These are phyloP conservation scores for Peromyscus leucopus DNA, from an alignment of 2,113 vertebrate species.

Conservation along the genomic window DNA sequence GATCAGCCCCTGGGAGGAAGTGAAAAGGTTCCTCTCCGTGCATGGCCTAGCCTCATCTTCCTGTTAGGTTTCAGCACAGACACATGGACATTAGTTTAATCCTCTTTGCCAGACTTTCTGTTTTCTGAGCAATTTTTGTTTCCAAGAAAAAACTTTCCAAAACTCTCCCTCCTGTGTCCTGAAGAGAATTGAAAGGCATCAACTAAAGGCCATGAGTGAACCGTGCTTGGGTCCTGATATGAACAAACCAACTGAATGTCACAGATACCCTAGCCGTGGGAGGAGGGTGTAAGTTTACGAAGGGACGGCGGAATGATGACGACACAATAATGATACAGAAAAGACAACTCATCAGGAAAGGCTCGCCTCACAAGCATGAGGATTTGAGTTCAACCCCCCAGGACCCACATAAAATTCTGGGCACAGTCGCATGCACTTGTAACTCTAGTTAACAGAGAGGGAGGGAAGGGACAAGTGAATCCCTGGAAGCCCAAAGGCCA, in stretches of 20 bases:
- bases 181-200: conserved; percentile 21
- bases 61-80: background rate
- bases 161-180: background rate
- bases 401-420: background rate
- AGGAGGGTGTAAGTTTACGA: background rate
- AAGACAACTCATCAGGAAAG: background rate
- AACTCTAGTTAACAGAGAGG: background rate
- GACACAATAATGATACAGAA: background rate
- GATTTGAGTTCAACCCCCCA: background rate
- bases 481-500: background rate
- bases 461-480: background rate
- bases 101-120: background rate
- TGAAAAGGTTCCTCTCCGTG: background rate
- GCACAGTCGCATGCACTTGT: too few relatives aligned
- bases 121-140: conserved; percentile 20
- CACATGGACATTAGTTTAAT: background rate
- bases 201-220: background rate
- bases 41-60: background rate
- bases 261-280: background rate
- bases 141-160: conserved; percentile 26
- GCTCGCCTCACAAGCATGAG: background rate
- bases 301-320: background rate
- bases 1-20: background rate
- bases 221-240: background rate
- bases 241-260: background rate